A percentile compares a stretch with the other conserved stretches of the same genome.
Evolutionary conservation across 2,888 invertebrate genomes (phyloP).

Genomic region (Epinotia brunnichana): DNA sequence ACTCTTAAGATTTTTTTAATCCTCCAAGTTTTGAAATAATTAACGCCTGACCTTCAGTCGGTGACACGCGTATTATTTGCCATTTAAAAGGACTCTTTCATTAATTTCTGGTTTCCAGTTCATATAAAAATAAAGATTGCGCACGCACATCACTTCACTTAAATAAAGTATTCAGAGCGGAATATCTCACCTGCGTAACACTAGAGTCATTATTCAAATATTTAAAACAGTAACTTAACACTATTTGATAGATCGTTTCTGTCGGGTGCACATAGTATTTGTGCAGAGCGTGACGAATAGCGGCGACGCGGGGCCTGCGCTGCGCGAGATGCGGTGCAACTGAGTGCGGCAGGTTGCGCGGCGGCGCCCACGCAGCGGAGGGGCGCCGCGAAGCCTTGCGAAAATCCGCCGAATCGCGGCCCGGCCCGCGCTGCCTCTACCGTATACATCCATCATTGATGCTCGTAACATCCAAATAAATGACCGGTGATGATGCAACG

Average conservation of each 20-base stretch:
- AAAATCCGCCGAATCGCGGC: constrained; percentile 63
- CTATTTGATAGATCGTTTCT: constrained; percentile 79
- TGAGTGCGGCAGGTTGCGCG: constrained; percentile 59
- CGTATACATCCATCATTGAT: constrained; percentile 43
- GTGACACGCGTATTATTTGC: constrained; percentile 28
- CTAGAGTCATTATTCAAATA: constrained; percentile 59
- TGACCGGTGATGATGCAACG: constrained; percentile 33
- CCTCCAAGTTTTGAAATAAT: constrained; percentile 13
- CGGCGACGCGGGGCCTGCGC: constrained; percentile 60
- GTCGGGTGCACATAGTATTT: constrained; percentile 69
- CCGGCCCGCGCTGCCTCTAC: constrained; percentile 48
- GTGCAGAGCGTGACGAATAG: constrained; percentile 54
- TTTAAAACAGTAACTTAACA: constrained; percentile 73
- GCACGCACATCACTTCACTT: constrained; percentile 46
- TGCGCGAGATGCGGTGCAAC: constrained; percentile 66
- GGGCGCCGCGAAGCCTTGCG: constrained; percentile 76
- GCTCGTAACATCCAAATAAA: constrained; percentile 35
- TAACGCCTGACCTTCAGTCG: constrained; percentile 10
- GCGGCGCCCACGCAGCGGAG: constrained; percentile 67
- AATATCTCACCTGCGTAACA: constrained; percentile 62
- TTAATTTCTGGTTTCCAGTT: constrained; percentile 50
- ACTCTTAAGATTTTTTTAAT: too few species aligned
- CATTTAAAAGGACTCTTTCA: constrained; percentile 33
- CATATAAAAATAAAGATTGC: constrained; percentile 61
- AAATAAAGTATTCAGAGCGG: constrained; percentile 29